Evolutionary conservation across 1,140 invertebrate species (phyloP), one percentile per base, ranked within the genome.

Genomic region (Geopemphigus sp.): DNA sequence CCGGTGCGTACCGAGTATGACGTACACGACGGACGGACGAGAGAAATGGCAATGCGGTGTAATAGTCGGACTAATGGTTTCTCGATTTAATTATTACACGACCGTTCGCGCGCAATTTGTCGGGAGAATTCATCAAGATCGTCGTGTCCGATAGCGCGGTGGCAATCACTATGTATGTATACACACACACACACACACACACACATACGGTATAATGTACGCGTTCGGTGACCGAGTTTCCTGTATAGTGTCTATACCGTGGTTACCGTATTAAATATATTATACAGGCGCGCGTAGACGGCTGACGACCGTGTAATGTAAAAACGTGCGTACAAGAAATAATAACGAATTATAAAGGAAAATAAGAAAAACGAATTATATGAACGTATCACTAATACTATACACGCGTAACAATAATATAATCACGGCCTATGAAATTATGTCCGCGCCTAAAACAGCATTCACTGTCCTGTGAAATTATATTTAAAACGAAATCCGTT

Each of bases 61-160:
- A 26, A 24, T 39, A 68, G n/a, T 68, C 45, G 45, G 14, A 24
- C 6, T 50, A 26, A 32, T 24, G 1, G 22, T 50, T 50, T 50
- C n/a, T 50, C 39, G 64, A 68, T 68, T 50, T 50, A 50, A 66
- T 50, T 47, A 17, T 22, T 12, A 1, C 15, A 24, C 17, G n/a
- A 47, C 22, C 22, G 39, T 54, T 53, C 24, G 11, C 47, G 47
- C 68, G 47, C 68, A 72, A 72, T 54, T 72, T 72, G 68, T 72
- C 68, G 15, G 26, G 15, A 54, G 17, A 29, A 72, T 54, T 29
- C 68, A 29, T 72, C 68, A 29, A 72, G 68, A 72, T 72, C 50
- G 68, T 72, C 68, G 47, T 50, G 22, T 29, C 45, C 47, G 66
- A 70, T 70, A 29, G 45, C 47, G 26, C 24, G 5, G 22, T n/a